These are phyloP conservation scores for Neodiprion fabricii DNA, from an alignment of 1,140 invertebrate species.

Conservation along the genomic window DNA sequence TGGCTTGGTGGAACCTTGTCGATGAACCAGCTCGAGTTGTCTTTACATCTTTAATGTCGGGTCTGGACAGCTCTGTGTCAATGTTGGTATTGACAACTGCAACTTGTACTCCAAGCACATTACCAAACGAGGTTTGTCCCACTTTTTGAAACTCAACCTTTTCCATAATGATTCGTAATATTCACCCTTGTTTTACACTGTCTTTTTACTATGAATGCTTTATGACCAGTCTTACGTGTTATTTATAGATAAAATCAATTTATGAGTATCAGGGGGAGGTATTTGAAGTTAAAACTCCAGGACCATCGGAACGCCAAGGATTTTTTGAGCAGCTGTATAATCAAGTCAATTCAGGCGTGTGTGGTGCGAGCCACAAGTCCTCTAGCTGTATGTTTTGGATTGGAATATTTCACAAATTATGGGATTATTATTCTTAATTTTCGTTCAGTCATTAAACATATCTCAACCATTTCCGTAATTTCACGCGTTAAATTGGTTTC, in stretches of 20 bases:
- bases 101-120: conserved; percentile 37
- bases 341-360: conserved; percentile 25
- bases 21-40: conserved; percentile 57
- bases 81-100: conserved; percentile 60
- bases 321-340: conserved; percentile 53
- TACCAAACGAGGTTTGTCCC: conserved; percentile 56
- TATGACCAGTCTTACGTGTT: no score
- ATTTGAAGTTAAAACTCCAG: conserved; percentile 42
- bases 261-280: conserved; percentile 51
- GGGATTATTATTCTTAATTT: no score
- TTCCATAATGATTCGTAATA: no score
- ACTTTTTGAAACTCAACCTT: background rate
- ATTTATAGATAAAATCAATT: conserved; percentile 27
- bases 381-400: conserved; percentile 38
- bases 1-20: conserved; percentile 63
- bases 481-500: background rate
- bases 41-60: conserved; percentile 57
- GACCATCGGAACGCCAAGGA: conserved; percentile 37
- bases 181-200: no score
- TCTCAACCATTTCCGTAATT: background rate
- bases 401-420: background rate
- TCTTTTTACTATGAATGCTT: no score
- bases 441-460: no score
- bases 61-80: conserved; percentile 59
- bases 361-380: conserved; percentile 43